Evolutionary conservation across 2,113 vertebrate species (phyloP).

Genomic region (Corythornis madagascariensis): DNA sequence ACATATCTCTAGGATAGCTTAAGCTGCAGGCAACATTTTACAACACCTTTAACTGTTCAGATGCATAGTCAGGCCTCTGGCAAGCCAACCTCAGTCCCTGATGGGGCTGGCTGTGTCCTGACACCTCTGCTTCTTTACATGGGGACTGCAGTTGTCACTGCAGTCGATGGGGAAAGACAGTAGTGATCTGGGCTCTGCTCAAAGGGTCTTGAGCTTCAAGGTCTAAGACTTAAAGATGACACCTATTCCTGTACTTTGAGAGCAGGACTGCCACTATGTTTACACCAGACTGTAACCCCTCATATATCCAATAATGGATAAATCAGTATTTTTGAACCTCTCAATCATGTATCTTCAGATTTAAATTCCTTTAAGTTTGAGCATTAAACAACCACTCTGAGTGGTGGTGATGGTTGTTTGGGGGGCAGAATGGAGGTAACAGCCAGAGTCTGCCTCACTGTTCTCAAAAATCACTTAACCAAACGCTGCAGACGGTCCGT

Average conservation of each 20-base stretch:
- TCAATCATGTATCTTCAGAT: background rate
- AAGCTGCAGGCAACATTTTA: background rate
- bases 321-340: background rate
- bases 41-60: background rate
- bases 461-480: rapidly evolving
- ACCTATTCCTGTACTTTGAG: background rate
- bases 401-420: rapidly evolving
- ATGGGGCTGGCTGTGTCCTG: background rate
- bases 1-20: background rate
- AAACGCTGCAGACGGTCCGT: rapidly evolving
- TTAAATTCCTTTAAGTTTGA: background rate
- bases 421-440: rapidly evolving
- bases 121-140: background rate
- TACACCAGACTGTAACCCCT: background rate
- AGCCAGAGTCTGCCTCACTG: rapidly evolving
- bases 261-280: background rate
- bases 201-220: background rate
- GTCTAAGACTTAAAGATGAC: background rate
- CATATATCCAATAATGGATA: background rate
- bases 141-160: rapidly evolving
- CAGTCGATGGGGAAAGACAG: rapidly evolving
- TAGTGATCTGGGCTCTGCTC: background rate
- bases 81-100: no score
- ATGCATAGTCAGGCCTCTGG: background rate
- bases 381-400: background rate